phyloP scores from a whole-genome alignment of 92 coral and sea anemone genomes.

The Isaurus tuberculatus region DNA sequence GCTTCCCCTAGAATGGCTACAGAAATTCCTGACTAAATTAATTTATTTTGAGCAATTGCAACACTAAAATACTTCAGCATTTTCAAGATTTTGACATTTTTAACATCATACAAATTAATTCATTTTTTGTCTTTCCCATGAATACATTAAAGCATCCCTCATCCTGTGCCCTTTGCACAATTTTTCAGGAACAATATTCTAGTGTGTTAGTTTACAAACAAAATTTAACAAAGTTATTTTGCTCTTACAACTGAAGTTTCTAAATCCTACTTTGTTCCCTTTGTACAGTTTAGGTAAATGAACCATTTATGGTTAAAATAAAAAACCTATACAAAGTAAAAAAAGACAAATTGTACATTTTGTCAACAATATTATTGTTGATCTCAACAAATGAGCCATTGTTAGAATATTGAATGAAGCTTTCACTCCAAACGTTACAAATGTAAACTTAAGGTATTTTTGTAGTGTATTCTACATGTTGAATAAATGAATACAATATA shows the following conservation, averaged over 20 bases:
- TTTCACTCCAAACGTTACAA: neutral
- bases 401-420: neutral
- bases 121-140: neutral
- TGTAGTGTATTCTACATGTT: neutral
- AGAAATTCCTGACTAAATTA: neutral
- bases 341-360: neutral
- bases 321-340: neutral
- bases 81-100: neutral
- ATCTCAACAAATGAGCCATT: neutral
- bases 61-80: neutral
- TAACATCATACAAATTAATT: neutral
- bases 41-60: neutral
- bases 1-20: neutral
- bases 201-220: neutral
- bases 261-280: neutral
- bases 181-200: neutral
- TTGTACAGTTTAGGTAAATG: neutral
- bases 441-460: neutral
- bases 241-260: neutral
- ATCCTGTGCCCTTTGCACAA: neutral
- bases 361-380: constrained; percentile 1
- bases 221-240: neutral
- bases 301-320: neutral
- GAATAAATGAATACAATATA: neutral
- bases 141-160: too few species aligned